Conservation (phyloP, 2,797 vertebrate species). For the Rhinichthys osculus region DNA sequence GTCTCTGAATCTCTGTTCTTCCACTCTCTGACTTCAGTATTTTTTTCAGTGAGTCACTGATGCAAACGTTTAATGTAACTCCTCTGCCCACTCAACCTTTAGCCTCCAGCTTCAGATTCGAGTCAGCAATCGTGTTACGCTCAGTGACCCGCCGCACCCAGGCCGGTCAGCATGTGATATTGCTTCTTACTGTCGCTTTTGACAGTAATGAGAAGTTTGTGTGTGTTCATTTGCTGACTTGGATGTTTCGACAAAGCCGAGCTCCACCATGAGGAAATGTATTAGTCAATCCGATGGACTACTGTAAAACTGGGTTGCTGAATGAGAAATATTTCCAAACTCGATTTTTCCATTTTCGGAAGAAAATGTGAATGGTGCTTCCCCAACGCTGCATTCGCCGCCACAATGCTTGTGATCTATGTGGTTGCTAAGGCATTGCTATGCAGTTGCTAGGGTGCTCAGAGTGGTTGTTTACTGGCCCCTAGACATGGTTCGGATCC, state of each 20-base stretch:
- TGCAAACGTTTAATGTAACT: slow-evolving; percentile 21
- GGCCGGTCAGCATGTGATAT: neutral
- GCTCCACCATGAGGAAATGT: neutral
- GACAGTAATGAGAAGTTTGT: neutral
- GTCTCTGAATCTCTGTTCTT: slow-evolving; percentile 59
- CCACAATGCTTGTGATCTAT: neutral
- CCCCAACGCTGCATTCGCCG: too few relatives aligned
- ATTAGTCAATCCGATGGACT: neutral
- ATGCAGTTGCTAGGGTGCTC: neutral
- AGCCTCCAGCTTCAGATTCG: slow-evolving; percentile 46
- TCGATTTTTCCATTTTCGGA: slow-evolving; percentile 8
- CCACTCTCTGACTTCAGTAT: slow-evolving; percentile 48
- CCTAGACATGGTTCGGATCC: neutral
- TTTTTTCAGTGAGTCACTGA: slow-evolving; percentile 57
- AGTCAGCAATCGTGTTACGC: slow-evolving; percentile 30
- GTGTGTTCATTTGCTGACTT: neutral
- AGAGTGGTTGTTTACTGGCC: neutral
- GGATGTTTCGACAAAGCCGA: neutral
- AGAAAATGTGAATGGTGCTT: slow-evolving; percentile 15
- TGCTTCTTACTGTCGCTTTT: neutral
- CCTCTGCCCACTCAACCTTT: slow-evolving; percentile 46
- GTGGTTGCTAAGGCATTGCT: neutral
- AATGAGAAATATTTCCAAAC: slow-evolving; percentile 22
- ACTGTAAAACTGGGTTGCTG: neutral
- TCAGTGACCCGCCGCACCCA: neutral